Percentiles rank a stretch among this genome's conserved stretches.
Conservation (phyloP, 2,888 invertebrate species). For the Diplazon laetatorius region DNA sequence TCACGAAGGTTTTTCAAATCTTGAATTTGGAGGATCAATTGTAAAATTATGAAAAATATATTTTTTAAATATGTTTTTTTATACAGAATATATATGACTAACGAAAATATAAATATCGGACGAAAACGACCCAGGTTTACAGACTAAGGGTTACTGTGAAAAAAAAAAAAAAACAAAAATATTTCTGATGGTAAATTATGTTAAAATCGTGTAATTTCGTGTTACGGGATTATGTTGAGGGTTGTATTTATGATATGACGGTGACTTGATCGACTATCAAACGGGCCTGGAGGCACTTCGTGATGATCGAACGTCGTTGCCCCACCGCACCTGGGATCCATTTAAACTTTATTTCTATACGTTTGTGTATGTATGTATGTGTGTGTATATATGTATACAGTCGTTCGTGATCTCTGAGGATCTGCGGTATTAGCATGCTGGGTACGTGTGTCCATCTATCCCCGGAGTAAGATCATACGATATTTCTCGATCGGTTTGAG, state of each 20-base stretch:
- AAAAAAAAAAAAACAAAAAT: too few relatives aligned
- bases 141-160: too few relatives aligned
- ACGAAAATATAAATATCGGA: too few relatives aligned
- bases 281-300: conserved; percentile 23
- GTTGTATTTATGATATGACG: conserved; percentile 28
- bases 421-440: background rate
- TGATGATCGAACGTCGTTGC: conserved; percentile 43
- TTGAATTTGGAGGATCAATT: too few relatives aligned
- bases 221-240: conserved; percentile 18
- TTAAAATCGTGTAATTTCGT: conserved; percentile 11
- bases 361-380: too few relatives aligned
- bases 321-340: conserved; percentile 46
- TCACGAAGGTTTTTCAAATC: too few relatives aligned
- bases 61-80: too few relatives aligned
- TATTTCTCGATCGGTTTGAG: conserved; percentile 55
- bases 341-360: conserved; percentile 45
- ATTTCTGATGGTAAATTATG: too few relatives aligned
- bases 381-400: too few relatives aligned
- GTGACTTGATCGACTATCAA: conserved; percentile 33
- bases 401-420: background rate
- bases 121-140: too few relatives aligned
- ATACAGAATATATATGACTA: too few relatives aligned
- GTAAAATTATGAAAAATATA: too few relatives aligned
- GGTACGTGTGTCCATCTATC: background rate
- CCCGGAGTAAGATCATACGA: conserved; percentile 25